Base-by-base conservation (phyloP, 2,113 vertebrate genomes). In the Eurypyga helias region DNA sequence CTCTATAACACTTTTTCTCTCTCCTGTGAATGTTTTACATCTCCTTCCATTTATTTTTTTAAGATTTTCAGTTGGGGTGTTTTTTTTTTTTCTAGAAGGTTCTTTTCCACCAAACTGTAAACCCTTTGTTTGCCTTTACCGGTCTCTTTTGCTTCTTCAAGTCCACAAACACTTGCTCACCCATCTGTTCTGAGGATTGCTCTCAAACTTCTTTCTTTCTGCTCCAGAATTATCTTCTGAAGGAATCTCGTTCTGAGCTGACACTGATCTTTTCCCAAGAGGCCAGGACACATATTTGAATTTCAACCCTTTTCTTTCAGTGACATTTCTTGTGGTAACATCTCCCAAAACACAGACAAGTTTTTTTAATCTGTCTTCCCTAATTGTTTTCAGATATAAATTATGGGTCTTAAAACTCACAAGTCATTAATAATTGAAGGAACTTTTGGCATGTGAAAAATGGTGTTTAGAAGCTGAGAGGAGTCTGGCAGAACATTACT, bases 401-500 rank as follows among this genome's bases (percentile, higher is more conserved):
- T 87, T 64, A 58, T 5, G 7, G 1, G 7, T 89, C 58, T 89
- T 80, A 89, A 93, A 89, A 34, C 36, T 95, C 41, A 4, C 70
- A 88, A 95, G 70, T 85, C 79, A 80, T 94, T 92, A 96, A 80
- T 70, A 95, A 79, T 31, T 90, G 82, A 92, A 96, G 41, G 79
- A 94, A 94, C 76, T 88, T 93, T 64, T 88, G 89, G 94, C 95
- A 92, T 76, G 92, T 72, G 25, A 97, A 95, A 92, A 87, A 95
- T 87, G 33, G 26, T 90, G 83, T 92, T 96, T 90, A 86, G 91
- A 96, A 83, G 91, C 64, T 90, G 93, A 95, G 71, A 94, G 55
- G 77, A 95, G 94, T 83, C 93, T 97, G 96, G 97, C 96, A 87
- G 96, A 96, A 97, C 94, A 96, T 93, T 97, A 69, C 64, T 71